These are phyloP conservation scores for Phoxinus phoxinus DNA, from an alignment of 2,113 vertebrate genomes.

Conservation along the genomic window DNA sequence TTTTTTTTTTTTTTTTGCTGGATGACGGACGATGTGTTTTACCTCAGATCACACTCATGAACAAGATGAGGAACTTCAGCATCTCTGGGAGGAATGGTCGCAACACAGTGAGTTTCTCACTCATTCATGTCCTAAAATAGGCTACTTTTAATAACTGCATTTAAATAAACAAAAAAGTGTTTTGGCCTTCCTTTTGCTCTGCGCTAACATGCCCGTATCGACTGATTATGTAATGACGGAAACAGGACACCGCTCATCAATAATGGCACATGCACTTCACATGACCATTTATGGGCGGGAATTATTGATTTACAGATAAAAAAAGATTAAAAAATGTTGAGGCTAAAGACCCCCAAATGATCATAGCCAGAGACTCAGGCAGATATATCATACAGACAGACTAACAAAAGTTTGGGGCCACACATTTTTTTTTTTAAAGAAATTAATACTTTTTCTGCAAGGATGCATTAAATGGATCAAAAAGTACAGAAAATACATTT, in stretches of 20 bases:
- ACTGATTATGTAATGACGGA: constrained; percentile 13
- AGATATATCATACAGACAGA: not conserved
- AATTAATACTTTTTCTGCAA: not conserved
- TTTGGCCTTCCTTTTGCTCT: not conserved
- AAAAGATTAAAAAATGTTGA: not conserved
- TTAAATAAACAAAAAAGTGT: not conserved
- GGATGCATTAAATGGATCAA: not conserved
- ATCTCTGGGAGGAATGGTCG: constrained; percentile 77
- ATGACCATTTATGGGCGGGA: constrained; percentile 1
- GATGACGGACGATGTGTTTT: not conserved
- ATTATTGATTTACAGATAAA: not conserved
- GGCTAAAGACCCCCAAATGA: not conserved
- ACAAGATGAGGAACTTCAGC: constrained; percentile 64
- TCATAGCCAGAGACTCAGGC: not conserved
- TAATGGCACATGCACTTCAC: constrained; percentile 11
- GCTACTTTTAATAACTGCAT: not conserved
- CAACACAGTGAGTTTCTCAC: constrained; percentile 67
- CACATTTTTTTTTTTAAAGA: no score
- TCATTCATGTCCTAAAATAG: not conserved
- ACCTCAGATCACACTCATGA: constrained; percentile 40
- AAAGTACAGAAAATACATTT: no score
- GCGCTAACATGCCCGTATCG: not conserved
- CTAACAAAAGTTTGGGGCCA: not conserved
- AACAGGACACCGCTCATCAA: not conserved
- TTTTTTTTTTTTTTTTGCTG: not conserved